Conservation (phyloP, 2,113 vertebrate species). For the Thoracochromis brauschi region DNA sequence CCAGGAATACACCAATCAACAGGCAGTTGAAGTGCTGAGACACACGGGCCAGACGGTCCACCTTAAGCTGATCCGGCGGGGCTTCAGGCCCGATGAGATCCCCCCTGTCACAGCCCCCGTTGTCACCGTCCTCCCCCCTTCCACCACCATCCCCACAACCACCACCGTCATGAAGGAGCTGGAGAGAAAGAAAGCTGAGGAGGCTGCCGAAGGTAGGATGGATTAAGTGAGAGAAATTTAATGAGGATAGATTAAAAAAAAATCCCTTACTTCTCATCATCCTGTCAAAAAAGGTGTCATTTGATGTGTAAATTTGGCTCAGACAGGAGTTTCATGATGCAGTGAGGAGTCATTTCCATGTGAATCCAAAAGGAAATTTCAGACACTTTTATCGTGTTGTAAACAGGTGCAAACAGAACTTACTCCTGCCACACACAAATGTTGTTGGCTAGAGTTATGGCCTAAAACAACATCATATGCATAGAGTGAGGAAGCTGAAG, state of each 20-base stretch:
- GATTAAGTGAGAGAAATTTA: neutral
- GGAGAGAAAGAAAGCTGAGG: slow-evolving; percentile 29
- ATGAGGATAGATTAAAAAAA: neutral
- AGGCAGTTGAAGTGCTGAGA: slow-evolving; percentile 90
- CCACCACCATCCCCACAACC: slow-evolving; percentile 23
- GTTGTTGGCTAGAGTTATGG: neutral
- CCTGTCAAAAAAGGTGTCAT: neutral
- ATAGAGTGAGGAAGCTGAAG: neutral
- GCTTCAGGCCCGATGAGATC: slow-evolving; percentile 73
- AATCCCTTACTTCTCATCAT: neutral
- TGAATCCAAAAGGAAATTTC: neutral
- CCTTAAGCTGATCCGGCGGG: slow-evolving; percentile 83
- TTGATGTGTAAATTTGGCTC: slow-evolving; percentile 5
- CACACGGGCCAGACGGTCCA: slow-evolving; percentile 86
- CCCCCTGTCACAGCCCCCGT: slow-evolving; percentile 8
- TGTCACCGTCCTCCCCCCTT: neutral
- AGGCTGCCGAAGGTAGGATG: slow-evolving; percentile 40
- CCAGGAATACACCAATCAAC: slow-evolving; percentile 93
- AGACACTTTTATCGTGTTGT: neutral
- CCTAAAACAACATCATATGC: neutral
- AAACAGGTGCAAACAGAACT: neutral
- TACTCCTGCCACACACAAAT: neutral
- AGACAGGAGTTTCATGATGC: neutral
- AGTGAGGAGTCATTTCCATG: neutral
- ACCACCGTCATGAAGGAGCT: slow-evolving; percentile 52